These are phyloP conservation scores for Dryomyza anilis DNA, from an alignment of 2,888 invertebrate species.

Conservation along the genomic window DNA sequence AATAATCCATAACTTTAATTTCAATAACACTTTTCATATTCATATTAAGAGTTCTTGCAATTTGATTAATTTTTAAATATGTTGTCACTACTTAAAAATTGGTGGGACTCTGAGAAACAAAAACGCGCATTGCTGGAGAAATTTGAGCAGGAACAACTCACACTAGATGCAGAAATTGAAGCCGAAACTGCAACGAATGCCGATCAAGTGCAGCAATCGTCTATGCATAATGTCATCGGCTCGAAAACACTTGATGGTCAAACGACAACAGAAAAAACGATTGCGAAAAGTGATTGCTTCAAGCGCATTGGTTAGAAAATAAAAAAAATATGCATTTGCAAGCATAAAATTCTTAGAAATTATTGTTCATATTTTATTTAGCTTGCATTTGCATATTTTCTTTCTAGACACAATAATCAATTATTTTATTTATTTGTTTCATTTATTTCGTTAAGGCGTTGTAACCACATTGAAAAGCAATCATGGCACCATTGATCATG, in stretches of 20 bases:
- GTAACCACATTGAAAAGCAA: slow-evolving; percentile 66
- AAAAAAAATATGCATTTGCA: too few relatives aligned
- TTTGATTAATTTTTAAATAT: slow-evolving; percentile 50
- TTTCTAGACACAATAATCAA: background rate
- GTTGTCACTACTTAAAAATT: slow-evolving; percentile 62
- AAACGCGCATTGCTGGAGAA: slow-evolving; percentile 54
- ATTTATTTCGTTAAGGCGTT: slow-evolving; percentile 64
- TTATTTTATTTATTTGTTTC: too few relatives aligned
- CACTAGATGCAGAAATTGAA: slow-evolving; percentile 57
- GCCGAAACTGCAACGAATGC: slow-evolving; percentile 35
- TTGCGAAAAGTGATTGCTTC: slow-evolving; percentile 40
- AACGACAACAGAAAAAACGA: slow-evolving; percentile 4
- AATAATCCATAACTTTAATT: background rate
- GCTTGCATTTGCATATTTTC: background rate
- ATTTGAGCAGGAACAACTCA: slow-evolving; percentile 60
- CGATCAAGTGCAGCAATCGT: background rate
- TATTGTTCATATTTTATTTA: background rate
- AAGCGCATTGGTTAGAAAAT: slow-evolving; percentile 43
- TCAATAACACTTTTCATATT: background rate
- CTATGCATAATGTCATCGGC: slow-evolving; percentile 31
- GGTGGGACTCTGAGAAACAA: slow-evolving; percentile 52
- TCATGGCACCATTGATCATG: slow-evolving; percentile 68
- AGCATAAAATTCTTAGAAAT: background rate
- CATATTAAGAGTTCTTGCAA: too few relatives aligned
- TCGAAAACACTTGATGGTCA: background rate